A percentile compares a stretch with the other conserved stretches of the same genome.
Conservation (phyloP, 2,888 invertebrate genomes). For the Crocallis elinguaria region DNA sequence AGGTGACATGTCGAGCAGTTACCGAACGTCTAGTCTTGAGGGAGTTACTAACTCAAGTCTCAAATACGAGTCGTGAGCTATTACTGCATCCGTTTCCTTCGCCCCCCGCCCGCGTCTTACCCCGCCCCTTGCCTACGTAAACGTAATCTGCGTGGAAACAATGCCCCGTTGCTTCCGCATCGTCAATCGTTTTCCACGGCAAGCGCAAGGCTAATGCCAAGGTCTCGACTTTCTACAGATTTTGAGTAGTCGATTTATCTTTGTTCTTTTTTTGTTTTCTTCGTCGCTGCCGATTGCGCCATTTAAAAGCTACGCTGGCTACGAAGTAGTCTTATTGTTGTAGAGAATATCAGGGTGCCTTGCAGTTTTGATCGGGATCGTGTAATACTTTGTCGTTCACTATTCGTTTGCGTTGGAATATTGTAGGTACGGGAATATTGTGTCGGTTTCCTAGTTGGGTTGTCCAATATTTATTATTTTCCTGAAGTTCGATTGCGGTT, state of each 20-base stretch:
- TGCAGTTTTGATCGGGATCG: not conserved
- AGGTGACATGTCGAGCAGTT: not conserved
- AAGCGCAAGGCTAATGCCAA: constrained; percentile 78
- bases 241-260: constrained; percentile 15
- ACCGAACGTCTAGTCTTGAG: constrained; percentile 33
- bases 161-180: constrained; percentile 73
- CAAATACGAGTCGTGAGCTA: constrained; percentile 44
- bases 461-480: not conserved
- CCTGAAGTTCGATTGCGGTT: too few species aligned
- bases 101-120: constrained; percentile 32
- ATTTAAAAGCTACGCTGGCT: constrained; percentile 12
- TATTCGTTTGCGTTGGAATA: too few species aligned
- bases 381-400: not conserved
- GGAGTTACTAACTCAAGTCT: constrained; percentile 40
- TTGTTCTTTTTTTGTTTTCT: constrained; percentile 20
- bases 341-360: too few species aligned
- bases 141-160: constrained; percentile 71
- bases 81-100: constrained; percentile 56
- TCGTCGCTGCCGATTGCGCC: constrained; percentile 14
- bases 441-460: not conserved
- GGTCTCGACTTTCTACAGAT: constrained; percentile 75
- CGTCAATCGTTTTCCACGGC: constrained; percentile 73
- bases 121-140: constrained; percentile 51
- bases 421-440: not conserved
- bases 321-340: constrained; percentile 14